Evolutionary conservation across 1,140 invertebrate genomes (phyloP).

Genomic region (Centruroides vittatus): DNA sequence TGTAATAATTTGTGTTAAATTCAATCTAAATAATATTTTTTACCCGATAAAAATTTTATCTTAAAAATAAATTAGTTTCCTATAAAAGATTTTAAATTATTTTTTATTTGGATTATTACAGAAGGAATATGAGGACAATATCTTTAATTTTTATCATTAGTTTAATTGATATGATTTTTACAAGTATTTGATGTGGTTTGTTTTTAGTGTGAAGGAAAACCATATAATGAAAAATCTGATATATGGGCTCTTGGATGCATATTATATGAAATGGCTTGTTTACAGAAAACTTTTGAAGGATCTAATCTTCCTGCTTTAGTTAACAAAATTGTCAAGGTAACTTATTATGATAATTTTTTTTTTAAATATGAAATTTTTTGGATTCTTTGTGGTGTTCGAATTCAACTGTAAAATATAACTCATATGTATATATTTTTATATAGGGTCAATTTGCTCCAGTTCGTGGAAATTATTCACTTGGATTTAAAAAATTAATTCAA

Average conservation of each 20-base stretch:
- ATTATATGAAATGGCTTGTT: constrained; percentile 60
- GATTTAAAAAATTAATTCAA: constrained; percentile 44
- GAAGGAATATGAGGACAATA: too few relatives aligned
- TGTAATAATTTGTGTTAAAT: too few relatives aligned
- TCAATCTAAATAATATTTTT: too few relatives aligned
- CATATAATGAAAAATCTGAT: constrained; percentile 63
- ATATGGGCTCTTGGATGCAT: constrained; percentile 70
- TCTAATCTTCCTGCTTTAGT: constrained; percentile 57
- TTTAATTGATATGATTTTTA: too few relatives aligned
- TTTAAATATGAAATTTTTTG: too few relatives aligned
- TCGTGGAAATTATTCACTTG: constrained; percentile 48
- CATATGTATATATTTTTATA: constrained; percentile 4
- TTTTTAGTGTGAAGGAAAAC: constrained; percentile 52
- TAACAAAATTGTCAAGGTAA: constrained; percentile 58
- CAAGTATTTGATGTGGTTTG: background rate
- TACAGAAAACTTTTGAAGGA: constrained; percentile 62
- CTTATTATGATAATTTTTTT: constrained; percentile 1
- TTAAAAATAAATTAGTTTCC: too few relatives aligned
- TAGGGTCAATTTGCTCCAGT: constrained; percentile 41
- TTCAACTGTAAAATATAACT: too few relatives aligned
- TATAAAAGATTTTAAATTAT: too few relatives aligned
- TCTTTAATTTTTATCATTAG: too few relatives aligned
- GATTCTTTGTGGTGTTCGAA: too few relatives aligned
- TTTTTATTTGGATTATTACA: too few relatives aligned
- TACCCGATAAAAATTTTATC: too few relatives aligned